These are phyloP conservation scores for Andinoacara biseriatus DNA, from an alignment of 2,113 vertebrate genomes.

Conservation along the genomic window DNA sequence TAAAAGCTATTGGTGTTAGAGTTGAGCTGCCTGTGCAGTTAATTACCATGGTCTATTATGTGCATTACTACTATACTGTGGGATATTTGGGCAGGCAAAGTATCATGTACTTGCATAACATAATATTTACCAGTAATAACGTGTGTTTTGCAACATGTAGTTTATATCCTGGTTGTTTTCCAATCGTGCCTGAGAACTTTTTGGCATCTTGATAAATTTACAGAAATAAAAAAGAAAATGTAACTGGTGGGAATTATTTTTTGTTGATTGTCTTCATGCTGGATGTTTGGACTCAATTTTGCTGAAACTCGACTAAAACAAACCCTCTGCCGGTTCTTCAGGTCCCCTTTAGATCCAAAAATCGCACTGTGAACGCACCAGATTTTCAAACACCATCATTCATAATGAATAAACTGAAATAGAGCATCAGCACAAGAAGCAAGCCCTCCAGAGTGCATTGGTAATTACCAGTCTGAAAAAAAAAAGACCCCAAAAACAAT, in stretches of 20 bases:
- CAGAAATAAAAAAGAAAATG: background rate
- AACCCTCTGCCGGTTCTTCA: background rate
- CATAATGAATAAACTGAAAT: background rate
- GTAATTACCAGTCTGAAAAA: background rate
- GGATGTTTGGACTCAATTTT: background rate
- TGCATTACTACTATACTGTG: background rate
- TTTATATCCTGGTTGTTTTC: background rate
- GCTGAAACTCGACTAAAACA: background rate
- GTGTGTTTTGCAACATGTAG: no score
- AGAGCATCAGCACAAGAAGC: background rate
- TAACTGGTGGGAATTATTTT: background rate
- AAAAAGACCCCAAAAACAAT: background rate
- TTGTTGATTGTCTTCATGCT: background rate
- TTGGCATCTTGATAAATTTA: background rate
- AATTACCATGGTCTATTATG: background rate
- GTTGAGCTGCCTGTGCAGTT: background rate
- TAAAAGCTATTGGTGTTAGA: fast-evolving
- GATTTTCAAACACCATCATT: background rate
- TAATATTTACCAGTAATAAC: no score
- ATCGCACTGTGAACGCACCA: background rate
- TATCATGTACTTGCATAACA: no score
- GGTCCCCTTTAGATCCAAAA: background rate
- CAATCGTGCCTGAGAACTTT: background rate
- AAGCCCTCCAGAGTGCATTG: background rate
- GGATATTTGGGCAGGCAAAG: background rate